Percentiles rank a stretch among this genome's conserved stretches.
phyloP scores from a whole-genome alignment of 2,113 vertebrate species.

The Haemorhous mexicanus region DNA sequence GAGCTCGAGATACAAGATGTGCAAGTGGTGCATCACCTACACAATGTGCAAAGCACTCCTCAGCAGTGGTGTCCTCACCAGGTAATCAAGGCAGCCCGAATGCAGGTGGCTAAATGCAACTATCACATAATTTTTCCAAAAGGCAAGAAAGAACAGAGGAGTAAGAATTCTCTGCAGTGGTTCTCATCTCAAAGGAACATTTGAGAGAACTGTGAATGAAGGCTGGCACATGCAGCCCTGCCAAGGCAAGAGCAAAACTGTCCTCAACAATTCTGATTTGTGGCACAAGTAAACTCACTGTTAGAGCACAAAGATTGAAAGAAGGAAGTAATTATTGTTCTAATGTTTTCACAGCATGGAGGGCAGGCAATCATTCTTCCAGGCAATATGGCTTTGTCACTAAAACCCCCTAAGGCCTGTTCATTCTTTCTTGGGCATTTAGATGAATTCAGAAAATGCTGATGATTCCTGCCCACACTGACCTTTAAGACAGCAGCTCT shows the following conservation, averaged over 20 bases:
- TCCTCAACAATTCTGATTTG: background rate
- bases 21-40: background rate
- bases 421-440: background rate
- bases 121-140: background rate
- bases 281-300: background rate
- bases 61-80: background rate
- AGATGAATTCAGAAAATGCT: conserved; percentile 14
- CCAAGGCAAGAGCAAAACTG: background rate
- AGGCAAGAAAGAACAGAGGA: background rate
- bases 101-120: background rate
- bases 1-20: background rate
- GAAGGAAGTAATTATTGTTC: background rate
- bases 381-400: background rate
- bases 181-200: background rate
- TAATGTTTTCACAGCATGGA: background rate
- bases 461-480: background rate
- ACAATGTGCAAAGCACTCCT: background rate
- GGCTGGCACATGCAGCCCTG: fast-evolving
- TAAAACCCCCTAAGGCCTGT: background rate
- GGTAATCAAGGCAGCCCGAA: background rate
- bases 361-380: background rate
- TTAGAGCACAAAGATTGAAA: background rate
- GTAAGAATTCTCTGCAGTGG: background rate
- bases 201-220: background rate
- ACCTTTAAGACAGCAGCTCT: conserved; percentile 23